Evolutionary conservation across 2,797 vertebrate species (phyloP).

Genomic region (Mastacembelus armatus): DNA sequence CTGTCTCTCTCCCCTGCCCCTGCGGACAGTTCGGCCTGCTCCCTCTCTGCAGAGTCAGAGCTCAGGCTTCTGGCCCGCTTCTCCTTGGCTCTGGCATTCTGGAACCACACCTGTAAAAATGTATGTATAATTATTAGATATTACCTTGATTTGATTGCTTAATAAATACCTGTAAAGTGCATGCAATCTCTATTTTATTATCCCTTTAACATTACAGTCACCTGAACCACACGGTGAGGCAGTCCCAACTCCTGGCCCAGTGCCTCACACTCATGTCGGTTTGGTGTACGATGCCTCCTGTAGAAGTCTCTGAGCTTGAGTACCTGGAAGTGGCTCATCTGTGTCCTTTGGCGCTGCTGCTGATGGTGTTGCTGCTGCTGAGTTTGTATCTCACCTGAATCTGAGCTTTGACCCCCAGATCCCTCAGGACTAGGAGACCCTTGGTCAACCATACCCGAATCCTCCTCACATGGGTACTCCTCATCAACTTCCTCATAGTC

Average conservation of each 20-base stretch:
- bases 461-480: conserved; percentile 75
- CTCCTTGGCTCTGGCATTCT: conserved; percentile 98
- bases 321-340: conserved; percentile 98
- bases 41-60: conserved; percentile 79
- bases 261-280: conserved; percentile 97
- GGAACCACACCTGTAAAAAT: conserved; percentile 92
- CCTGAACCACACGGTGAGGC: conserved; percentile 98
- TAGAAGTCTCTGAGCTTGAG: conserved; percentile 98
- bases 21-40: conserved; percentile 78
- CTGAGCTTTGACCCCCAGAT: conserved; percentile 89
- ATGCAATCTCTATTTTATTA: neutral
- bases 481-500: conserved; percentile 82
- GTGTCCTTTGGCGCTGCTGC: conserved; percentile 94
- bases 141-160: neutral
- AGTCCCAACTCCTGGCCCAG: conserved; percentile 97
- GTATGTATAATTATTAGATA: conserved; percentile 16
- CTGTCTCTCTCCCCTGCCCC: conserved; percentile 89
- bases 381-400: conserved; percentile 89
- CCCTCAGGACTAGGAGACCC: conserved; percentile 92
- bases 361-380: conserved; percentile 82
- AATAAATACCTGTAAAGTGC: too few species aligned
- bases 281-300: conserved; percentile 97
- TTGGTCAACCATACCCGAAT: conserved; percentile 92
- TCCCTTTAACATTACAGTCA: conserved; percentile 59
- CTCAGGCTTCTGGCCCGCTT: conserved; percentile 91